Base-by-base conservation (phyloP, 1,140 invertebrate species). In the Pristionchus pacificus region DNA sequence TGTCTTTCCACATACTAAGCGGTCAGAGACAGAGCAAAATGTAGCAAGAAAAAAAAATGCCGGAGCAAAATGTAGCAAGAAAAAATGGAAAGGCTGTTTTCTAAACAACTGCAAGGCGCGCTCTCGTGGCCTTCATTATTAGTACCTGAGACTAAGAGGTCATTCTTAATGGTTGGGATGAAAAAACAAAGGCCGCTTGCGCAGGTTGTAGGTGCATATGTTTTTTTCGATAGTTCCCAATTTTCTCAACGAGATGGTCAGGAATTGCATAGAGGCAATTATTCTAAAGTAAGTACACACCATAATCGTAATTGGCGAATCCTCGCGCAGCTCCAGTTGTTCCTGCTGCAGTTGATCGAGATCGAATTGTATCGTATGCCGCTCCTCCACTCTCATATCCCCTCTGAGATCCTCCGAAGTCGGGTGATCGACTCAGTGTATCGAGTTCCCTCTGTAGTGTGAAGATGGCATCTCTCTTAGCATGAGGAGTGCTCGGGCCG, bases 381-480 rank as follows among this genome's bases (percentile, higher is more conserved):
- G 77, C 77, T 10, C 70, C 80, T 60, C 83, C 80, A 33, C 76
- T 79, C 49, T 60, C 67, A 60, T 81, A 81, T 29, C 80, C 80
- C 15, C 63, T 63, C 24, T 49, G 38, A 63, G 60, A 63, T 19
- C 30, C 65, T n/a, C 49, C 66, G 49, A 68, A 68, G 59, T 77
- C 81, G 2, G 82, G 82, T 2, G 82, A 84, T 30, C 82, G 65
- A 38, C 72, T 77, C 72, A 83, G 64, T 49, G 79, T 78, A 61
- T 84, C 81, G 70, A 83, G 67, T 70, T 83, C 81, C 57, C 77
- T 71, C 71, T 83, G 81, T 55, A 83, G 67, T 10, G 79, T 78
- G 60, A 78, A 72, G 29, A 83, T 59, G 25, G 81, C 81, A 69
- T 83, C 81, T 59, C 77, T 68, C 59, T 75, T 71, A n/a, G 71